These are phyloP conservation scores for Gymnoscelis rufifasciata DNA, from an alignment of 2,888 invertebrate species.

Conservation along the genomic window DNA sequence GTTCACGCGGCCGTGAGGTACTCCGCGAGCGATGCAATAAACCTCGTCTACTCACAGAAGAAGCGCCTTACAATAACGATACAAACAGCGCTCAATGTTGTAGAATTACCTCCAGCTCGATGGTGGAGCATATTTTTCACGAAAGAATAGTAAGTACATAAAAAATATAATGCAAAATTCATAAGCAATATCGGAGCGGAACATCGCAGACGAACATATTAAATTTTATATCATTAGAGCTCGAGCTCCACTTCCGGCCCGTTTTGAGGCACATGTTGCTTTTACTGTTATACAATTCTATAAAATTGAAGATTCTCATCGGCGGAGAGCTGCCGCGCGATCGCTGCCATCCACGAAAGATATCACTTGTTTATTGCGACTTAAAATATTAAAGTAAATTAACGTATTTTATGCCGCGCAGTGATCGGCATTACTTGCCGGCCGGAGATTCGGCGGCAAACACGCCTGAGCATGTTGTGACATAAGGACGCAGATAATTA, in stretches of 20 bases:
- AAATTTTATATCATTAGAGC: constrained; percentile 28
- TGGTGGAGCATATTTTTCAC: constrained; percentile 12
- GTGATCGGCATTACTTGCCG: too few relatives aligned
- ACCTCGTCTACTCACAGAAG: too few relatives aligned
- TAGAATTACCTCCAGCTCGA: constrained; percentile 3
- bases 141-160: constrained; percentile 7
- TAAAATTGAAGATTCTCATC: constrained; percentile 17
- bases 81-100: neutral
- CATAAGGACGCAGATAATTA: too few relatives aligned
- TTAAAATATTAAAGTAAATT: too few relatives aligned
- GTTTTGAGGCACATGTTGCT: constrained; percentile 15
- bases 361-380: too few relatives aligned
- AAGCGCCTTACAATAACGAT: too few relatives aligned
- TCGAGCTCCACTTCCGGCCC: constrained; percentile 13
- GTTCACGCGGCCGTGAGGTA: too few relatives aligned
- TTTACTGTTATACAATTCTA: constrained; percentile 16
- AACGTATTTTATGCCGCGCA: too few relatives aligned
- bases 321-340: constrained; percentile 17
- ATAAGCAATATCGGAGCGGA: constrained; percentile 26
- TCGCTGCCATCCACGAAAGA: constrained; percentile 3
- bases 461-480: too few relatives aligned
- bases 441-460: too few relatives aligned
- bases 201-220: constrained; percentile 29
- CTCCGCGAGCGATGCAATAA: too few relatives aligned
- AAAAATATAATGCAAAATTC: constrained; percentile 22